phyloP scores from a whole-genome alignment of 2,888 invertebrate genomes.

The Parnassius apollo region DNA sequence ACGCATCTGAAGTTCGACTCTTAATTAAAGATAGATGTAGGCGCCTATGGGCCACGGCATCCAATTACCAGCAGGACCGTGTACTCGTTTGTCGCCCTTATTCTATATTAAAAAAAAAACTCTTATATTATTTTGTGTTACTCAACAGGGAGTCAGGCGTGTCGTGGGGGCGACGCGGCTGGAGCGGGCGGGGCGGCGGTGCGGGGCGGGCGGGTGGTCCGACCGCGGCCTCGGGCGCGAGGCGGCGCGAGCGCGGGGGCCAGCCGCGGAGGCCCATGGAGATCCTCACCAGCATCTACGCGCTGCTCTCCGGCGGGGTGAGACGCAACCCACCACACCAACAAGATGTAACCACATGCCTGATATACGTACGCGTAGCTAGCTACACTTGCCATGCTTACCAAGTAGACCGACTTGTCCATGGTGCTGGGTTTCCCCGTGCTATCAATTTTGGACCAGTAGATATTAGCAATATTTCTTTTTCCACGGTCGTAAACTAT shows the following conservation, averaged over 20 bases:
- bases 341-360: slow-evolving; percentile 26
- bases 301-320: slow-evolving; percentile 76
- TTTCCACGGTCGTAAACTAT: too few relatives aligned
- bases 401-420: too few relatives aligned
- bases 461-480: too few relatives aligned
- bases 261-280: slow-evolving; percentile 78
- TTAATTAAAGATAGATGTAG: too few relatives aligned
- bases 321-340: slow-evolving; percentile 33
- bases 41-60: too few relatives aligned
- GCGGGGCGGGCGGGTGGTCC: slow-evolving; percentile 52
- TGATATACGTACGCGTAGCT: slow-evolving; percentile 15
- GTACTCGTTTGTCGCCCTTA: too few relatives aligned
- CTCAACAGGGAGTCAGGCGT: slow-evolving; percentile 61
- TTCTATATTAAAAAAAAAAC: neutral
- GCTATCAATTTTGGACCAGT: too few relatives aligned
- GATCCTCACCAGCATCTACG: slow-evolving; percentile 78
- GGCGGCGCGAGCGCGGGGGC: slow-evolving; percentile 72
- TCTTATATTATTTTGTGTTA: neutral
- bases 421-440: too few relatives aligned
- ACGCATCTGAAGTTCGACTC: too few relatives aligned
- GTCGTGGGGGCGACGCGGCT: slow-evolving; percentile 58
- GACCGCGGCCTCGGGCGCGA: slow-evolving; percentile 58
- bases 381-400: neutral
- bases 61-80: too few relatives aligned
- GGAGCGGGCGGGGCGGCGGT: slow-evolving; percentile 48